Percentiles rank a stretch among this genome's conserved stretches.
phyloP scores from a whole-genome alignment of 1,140 invertebrate genomes.

The Lepidurus arcticus region DNA sequence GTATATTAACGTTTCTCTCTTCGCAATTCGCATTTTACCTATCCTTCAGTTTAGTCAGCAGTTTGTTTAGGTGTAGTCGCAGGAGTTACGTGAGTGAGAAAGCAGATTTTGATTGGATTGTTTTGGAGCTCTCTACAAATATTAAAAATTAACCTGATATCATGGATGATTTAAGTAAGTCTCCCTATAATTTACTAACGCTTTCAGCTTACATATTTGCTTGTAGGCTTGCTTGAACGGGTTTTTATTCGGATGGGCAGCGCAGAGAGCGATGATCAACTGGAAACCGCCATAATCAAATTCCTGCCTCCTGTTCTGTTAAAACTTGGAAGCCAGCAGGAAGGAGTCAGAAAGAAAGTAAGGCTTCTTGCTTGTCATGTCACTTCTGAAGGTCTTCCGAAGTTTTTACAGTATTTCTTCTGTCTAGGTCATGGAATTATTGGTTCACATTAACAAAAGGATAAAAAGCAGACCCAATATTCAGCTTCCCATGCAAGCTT shows the following conservation, averaged over 20 bases:
- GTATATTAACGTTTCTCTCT: too few species aligned
- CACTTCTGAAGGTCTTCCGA: background rate
- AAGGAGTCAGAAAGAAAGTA: slow-evolving; percentile 75
- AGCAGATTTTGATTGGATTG: background rate
- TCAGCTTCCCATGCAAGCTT: slow-evolving; percentile 76
- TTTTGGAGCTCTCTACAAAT: background rate
- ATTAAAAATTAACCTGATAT: background rate
- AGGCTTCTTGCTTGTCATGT: background rate
- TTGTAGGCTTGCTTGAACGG: slow-evolving; percentile 70
- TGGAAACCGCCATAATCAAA: slow-evolving; percentile 72
- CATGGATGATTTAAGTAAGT: slow-evolving; percentile 28
- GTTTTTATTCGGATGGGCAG: slow-evolving; percentile 81
- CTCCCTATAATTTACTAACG: background rate
- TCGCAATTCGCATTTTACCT: too few species aligned
- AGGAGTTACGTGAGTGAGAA: background rate
- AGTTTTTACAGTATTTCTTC: slow-evolving; percentile 30
- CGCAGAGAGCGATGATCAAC: slow-evolving; percentile 79
- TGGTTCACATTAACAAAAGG: slow-evolving; percentile 85
- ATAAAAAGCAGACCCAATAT: slow-evolving; percentile 76
- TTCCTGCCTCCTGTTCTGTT: slow-evolving; percentile 83
- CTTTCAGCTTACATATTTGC: background rate
- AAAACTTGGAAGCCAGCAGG: slow-evolving; percentile 77
- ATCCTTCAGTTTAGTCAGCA: too few species aligned
- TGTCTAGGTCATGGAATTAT: slow-evolving; percentile 78
- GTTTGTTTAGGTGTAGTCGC: too few species aligned